Percentiles rank a stretch among this genome's conserved stretches.
These are phyloP conservation scores for Eurois occulta DNA, from an alignment of 2,888 invertebrate species.

Conservation along the genomic window DNA sequence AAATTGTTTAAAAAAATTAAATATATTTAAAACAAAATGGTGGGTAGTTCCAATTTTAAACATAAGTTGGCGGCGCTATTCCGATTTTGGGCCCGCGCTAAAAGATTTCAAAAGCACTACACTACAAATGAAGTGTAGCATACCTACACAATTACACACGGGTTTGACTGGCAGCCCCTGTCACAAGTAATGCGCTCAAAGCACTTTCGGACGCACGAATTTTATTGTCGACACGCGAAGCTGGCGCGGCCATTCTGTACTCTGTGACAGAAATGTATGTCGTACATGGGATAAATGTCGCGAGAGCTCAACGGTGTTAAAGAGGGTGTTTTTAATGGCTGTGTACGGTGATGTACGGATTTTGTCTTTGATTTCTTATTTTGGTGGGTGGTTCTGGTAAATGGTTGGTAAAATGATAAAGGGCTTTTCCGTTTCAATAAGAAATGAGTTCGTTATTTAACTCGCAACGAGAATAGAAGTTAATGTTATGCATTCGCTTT, in stretches of 20 bases:
- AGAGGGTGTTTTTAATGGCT: conserved; percentile 55
- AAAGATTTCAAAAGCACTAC: neutral
- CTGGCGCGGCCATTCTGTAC: neutral
- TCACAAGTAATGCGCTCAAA: neutral
- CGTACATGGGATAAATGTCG: conserved; percentile 58
- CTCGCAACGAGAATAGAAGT: neutral
- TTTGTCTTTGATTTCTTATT: conserved; percentile 41
- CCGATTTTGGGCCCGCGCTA: no score
- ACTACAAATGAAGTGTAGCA: no score
- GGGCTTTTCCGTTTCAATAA: neutral
- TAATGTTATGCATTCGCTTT: neutral
- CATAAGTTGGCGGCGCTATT: neutral
- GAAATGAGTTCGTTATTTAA: neutral
- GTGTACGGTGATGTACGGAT: conserved; percentile 27
- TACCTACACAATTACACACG: no score
- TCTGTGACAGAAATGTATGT: conserved; percentile 49
- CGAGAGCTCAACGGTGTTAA: conserved; percentile 23
- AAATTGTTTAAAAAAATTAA: neutral
- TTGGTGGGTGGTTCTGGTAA: neutral
- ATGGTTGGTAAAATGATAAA: neutral
- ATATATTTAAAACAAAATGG: neutral
- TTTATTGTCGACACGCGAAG: neutral
- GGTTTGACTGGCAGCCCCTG: neutral
- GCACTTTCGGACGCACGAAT: neutral
- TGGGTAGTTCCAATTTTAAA: neutral